phyloP scores from a whole-genome alignment of 2,113 vertebrate species.

The Micronisus gabar region DNA sequence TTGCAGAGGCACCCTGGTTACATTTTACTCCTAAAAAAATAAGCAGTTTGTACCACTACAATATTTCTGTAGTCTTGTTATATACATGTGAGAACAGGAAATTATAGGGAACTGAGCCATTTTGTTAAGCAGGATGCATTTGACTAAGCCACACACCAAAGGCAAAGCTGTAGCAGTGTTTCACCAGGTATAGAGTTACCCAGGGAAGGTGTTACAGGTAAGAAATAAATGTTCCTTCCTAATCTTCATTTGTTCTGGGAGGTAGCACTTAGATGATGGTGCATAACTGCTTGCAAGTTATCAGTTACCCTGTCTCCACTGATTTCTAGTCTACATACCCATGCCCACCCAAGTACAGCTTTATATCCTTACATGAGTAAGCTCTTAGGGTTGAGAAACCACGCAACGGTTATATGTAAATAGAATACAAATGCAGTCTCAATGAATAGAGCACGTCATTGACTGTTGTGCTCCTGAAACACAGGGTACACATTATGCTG shows the following conservation, averaged over 20 bases:
- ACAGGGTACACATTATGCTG: background rate
- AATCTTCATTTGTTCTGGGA: background rate
- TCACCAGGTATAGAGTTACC: background rate
- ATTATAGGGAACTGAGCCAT: background rate
- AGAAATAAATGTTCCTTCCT: background rate
- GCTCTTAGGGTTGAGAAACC: background rate
- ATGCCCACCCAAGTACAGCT: background rate
- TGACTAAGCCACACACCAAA: background rate
- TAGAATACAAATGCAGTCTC: background rate
- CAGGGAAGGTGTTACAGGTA: background rate
- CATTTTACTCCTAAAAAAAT: background rate
- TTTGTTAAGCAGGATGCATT: background rate
- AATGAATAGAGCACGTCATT: background rate
- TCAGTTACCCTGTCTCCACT: background rate
- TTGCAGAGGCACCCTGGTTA: background rate
- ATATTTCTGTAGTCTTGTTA: background rate
- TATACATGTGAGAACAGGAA: background rate
- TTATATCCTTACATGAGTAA: background rate
- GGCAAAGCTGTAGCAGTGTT: background rate
- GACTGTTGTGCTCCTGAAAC: background rate
- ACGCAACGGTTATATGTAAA: background rate
- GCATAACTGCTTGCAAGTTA: background rate
- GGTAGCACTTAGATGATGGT: background rate
- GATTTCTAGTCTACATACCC: background rate
- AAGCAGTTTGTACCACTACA: background rate